Conservation (phyloP, 2,113 vertebrate genomes). For the Grallaria varia region DNA sequence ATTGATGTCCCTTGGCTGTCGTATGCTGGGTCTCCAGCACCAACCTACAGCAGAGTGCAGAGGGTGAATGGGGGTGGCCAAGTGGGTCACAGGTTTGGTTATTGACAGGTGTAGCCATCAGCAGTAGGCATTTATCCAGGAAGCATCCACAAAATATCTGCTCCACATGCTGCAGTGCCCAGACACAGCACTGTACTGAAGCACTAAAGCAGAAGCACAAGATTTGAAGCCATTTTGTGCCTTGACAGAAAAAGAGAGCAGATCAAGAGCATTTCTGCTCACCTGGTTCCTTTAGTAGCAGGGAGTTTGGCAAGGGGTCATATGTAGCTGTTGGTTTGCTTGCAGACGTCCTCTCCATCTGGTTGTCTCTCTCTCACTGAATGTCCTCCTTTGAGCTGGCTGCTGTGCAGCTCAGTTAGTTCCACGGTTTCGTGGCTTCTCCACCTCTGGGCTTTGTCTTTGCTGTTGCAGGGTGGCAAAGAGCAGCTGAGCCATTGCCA, state of each 20-base stretch:
- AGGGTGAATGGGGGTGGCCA: background rate
- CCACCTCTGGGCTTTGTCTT: background rate
- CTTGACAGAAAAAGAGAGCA: background rate
- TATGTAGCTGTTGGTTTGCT: background rate
- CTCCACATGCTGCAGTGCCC: background rate
- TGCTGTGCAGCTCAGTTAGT: background rate
- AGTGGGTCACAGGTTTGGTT: background rate
- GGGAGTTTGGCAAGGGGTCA: background rate
- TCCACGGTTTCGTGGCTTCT: background rate
- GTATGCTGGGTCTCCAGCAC: background rate
- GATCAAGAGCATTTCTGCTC: background rate
- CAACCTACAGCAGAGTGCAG: background rate
- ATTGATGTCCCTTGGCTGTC: background rate
- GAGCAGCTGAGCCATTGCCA: background rate
- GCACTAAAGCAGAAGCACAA: background rate
- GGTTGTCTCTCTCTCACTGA: background rate
- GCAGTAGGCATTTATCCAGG: background rate
- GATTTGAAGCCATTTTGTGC: background rate
- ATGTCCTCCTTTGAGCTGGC: background rate
- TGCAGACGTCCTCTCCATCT: background rate
- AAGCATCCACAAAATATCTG: background rate
- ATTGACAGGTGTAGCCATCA: background rate
- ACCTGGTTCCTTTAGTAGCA: background rate
- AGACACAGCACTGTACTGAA: background rate
- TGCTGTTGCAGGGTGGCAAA: background rate